These are phyloP conservation scores for Glomeris maerens DNA, from an alignment of 1,140 invertebrate genomes.

Conservation along the genomic window DNA sequence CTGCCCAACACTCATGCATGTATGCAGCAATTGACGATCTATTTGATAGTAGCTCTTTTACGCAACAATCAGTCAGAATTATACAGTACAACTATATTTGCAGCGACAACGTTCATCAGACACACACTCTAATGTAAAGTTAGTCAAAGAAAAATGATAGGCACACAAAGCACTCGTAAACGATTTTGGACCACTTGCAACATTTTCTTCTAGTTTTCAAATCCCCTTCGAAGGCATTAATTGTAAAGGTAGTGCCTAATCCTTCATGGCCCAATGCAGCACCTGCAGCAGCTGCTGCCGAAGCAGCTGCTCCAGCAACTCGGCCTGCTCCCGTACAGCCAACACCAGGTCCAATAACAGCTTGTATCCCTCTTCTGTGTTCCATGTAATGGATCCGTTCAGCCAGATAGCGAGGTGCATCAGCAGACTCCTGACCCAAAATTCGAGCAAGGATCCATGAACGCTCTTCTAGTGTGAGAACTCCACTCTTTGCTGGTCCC, in stretches of 20 bases:
- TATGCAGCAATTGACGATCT: no score
- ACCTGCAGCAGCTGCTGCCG: background rate
- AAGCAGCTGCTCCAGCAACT: background rate
- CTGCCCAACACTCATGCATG: no score
- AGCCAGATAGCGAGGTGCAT: background rate
- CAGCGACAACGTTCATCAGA: no score
- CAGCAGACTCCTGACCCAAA: background rate
- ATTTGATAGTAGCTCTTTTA: no score
- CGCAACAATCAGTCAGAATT: no score
- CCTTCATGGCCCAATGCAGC: no score
- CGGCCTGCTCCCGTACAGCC: background rate
- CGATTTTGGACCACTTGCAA: background rate
- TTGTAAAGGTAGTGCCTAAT: no score
- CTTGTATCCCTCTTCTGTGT: background rate
- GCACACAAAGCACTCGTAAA: background rate
- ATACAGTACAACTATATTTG: no score
- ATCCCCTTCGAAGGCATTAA: no score
- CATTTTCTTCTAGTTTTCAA: background rate
- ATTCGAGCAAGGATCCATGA: slow-evolving; percentile 21
- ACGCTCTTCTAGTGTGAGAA: slow-evolving; percentile 29
- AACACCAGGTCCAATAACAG: background rate
- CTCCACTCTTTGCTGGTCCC: slow-evolving; percentile 30
- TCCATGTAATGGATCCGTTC: background rate
- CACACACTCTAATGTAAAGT: no score
- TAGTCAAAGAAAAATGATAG: slow-evolving; percentile 4